Evolutionary conservation across 2,797 vertebrate species (phyloP).

Genomic region (Spondyliosoma cantharus): DNA sequence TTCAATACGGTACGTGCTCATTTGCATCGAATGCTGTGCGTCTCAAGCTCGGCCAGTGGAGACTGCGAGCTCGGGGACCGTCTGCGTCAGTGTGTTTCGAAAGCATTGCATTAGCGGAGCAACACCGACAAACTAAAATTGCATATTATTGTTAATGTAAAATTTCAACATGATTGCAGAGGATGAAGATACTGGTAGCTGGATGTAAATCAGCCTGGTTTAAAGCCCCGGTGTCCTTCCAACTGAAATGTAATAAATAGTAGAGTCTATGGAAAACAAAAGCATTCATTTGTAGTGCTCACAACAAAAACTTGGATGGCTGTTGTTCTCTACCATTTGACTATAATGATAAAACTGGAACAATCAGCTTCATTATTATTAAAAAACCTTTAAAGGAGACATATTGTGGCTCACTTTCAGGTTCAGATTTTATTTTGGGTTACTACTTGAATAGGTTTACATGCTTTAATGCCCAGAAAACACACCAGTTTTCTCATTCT

Average conservation of each 20-base stretch:
- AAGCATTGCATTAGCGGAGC: background rate
- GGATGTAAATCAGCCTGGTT: background rate
- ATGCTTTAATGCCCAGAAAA: too few relatives aligned
- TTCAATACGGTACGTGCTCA: background rate
- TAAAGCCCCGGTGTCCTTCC: background rate
- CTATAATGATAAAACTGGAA: conserved; percentile 8
- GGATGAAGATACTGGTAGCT: background rate
- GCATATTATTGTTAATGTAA: background rate
- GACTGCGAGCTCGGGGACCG: background rate
- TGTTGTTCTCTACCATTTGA: background rate
- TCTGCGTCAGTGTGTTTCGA: background rate
- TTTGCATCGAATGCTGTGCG: background rate
- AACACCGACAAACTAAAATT: background rate
- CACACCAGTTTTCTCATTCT: too few relatives aligned
- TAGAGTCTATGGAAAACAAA: conserved; percentile 6
- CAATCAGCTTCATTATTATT: background rate
- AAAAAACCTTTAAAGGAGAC: background rate
- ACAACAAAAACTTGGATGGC: background rate
- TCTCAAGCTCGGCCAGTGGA: background rate
- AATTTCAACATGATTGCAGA: background rate
- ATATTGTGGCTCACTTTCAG: too few relatives aligned
- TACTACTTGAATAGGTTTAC: too few relatives aligned
- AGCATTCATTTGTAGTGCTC: background rate
- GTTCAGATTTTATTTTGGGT: too few relatives aligned
- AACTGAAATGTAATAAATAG: conserved; percentile 1